These are phyloP conservation scores for Cottus gobio DNA, from an alignment of 2,113 vertebrate species.

Conservation along the genomic window DNA sequence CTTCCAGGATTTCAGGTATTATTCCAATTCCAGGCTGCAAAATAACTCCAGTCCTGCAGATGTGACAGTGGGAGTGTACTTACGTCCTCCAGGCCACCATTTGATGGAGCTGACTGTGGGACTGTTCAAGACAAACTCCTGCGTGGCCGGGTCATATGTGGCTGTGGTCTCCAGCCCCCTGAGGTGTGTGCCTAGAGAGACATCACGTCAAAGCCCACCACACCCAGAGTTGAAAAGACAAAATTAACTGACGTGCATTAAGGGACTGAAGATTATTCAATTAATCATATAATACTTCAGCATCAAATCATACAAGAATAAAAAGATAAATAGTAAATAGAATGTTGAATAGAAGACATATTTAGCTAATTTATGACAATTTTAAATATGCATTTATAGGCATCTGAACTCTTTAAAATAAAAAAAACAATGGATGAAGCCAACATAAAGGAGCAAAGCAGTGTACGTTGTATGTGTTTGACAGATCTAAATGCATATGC, in stretches of 20 bases:
- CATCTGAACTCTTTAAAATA: neutral
- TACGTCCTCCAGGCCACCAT: slow-evolving; percentile 99
- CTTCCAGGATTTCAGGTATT: neutral
- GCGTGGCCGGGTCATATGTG: slow-evolving; percentile 92
- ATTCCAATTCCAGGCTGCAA: neutral
- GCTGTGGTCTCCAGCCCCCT: slow-evolving; percentile 96
- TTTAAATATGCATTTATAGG: neutral
- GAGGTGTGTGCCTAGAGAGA: slow-evolving; percentile 90
- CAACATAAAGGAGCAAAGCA: slow-evolving; percentile 5
- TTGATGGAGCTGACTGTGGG: slow-evolving; percentile 98
- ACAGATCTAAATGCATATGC: slow-evolving; percentile 66
- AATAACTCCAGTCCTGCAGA: neutral
- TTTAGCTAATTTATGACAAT: slow-evolving; percentile 7
- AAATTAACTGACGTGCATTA: neutral
- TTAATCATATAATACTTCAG: neutral
- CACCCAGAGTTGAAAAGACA: neutral
- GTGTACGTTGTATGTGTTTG: slow-evolving; percentile 68
- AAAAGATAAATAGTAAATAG: neutral
- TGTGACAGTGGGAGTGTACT: slow-evolving; percentile 71
- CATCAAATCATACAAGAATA: neutral
- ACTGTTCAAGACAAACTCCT: slow-evolving; percentile 96
- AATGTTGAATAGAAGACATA: slow-evolving; percentile 5
- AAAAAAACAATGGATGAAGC: slow-evolving; percentile 9
- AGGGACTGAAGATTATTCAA: neutral
- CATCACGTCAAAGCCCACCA: slow-evolving; percentile 9